These are phyloP conservation scores for Phyllopteryx taeniolatus DNA, from an alignment of 2,113 vertebrate genomes.

Conservation along the genomic window DNA sequence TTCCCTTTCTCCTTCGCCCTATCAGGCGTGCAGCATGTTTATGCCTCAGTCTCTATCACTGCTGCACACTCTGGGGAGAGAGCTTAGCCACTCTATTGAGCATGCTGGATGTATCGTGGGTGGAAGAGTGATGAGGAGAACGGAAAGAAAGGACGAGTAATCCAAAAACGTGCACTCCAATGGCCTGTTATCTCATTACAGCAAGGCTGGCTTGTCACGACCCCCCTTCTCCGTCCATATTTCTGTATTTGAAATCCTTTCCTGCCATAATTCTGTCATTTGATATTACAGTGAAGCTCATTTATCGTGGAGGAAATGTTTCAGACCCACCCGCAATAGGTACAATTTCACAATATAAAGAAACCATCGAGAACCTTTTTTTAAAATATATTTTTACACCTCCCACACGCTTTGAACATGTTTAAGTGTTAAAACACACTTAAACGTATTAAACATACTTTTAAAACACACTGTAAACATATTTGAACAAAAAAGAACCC, in stretches of 20 bases:
- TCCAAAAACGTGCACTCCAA: constrained; percentile 52
- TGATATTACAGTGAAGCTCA: background rate
- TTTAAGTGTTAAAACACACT: too few relatives aligned
- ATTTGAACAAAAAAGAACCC: too few relatives aligned
- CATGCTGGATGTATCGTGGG: constrained; percentile 46
- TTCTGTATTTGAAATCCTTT: background rate
- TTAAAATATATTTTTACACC: too few relatives aligned
- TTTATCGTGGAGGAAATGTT: background rate
- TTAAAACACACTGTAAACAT: too few relatives aligned
- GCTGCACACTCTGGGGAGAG: constrained; percentile 27
- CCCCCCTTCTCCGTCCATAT: constrained; percentile 43
- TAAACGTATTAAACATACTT: too few relatives aligned
- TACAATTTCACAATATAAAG: too few relatives aligned
- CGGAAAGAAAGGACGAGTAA: constrained; percentile 53
- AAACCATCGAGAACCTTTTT: too few relatives aligned
- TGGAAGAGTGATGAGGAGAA: constrained; percentile 46
- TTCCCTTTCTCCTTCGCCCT: constrained; percentile 30
- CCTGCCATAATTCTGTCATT: background rate
- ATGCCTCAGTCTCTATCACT: constrained; percentile 50
- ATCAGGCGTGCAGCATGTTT: constrained; percentile 34
- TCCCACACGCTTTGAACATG: too few relatives aligned
- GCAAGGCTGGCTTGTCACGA: constrained; percentile 58
- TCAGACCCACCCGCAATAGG: background rate
- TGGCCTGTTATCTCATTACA: constrained; percentile 71
- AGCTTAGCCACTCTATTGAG: constrained; percentile 57